phyloP scores from a whole-genome alignment of 2,888 invertebrate species.

The Chirona hameri region DNA sequence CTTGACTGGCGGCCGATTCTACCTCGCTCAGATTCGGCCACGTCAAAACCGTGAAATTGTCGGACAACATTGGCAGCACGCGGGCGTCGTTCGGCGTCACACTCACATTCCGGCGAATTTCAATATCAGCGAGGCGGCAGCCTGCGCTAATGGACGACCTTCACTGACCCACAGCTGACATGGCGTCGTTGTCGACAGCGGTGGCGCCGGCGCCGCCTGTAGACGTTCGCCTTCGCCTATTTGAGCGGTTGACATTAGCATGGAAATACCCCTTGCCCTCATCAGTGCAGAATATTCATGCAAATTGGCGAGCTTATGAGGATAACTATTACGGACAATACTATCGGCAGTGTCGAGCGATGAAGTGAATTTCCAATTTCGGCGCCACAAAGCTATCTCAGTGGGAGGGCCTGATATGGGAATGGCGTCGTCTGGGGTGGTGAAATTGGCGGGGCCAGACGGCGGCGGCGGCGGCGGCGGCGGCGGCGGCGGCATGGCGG shows the following conservation, averaged over 20 bases:
- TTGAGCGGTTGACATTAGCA: neutral
- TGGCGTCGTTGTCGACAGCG: neutral
- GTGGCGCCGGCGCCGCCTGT: neutral
- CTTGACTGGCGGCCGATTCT: too few relatives aligned
- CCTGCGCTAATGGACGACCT: neutral
- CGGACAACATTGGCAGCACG: neutral
- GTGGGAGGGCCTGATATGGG: neutral
- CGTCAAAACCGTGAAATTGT: too few relatives aligned
- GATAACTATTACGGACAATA: neutral
- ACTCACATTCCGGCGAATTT: neutral
- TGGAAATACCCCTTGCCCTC: constrained; percentile 1
- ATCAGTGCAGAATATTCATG: constrained; percentile 2
- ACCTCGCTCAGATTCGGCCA: too few relatives aligned
- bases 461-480: neutral
- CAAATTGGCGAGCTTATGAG: neutral
- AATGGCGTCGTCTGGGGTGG: neutral
- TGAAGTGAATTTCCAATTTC: constrained; percentile 25
- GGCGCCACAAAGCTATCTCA: constrained; percentile 5
- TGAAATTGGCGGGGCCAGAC: neutral
- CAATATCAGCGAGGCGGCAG: neutral
- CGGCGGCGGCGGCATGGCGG: neutral
- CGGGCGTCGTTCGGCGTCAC: neutral
- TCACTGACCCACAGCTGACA: neutral
- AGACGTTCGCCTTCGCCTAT: neutral
- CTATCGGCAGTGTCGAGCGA: neutral